Evolutionary conservation across 2,888 invertebrate species (phyloP).

Genomic region (Frankliniella intonsa): DNA sequence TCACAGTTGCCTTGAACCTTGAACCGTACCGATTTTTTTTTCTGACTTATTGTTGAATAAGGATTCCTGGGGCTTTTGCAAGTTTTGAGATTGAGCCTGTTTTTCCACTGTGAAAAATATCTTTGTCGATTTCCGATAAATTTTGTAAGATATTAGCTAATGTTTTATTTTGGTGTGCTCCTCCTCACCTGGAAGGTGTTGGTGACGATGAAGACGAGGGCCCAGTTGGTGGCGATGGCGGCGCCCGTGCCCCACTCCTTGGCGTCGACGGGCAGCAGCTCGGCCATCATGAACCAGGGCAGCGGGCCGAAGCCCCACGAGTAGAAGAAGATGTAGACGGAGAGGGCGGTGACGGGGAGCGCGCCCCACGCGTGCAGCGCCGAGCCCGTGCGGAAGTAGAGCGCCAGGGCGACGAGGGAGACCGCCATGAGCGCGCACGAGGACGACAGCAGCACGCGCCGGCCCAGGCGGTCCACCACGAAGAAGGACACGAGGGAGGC

Average conservation of each 20-base stretch:
- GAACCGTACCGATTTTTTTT: no score
- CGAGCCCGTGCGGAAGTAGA: conserved; percentile 40
- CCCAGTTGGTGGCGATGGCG: conserved; percentile 45
- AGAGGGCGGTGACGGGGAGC: conserved; percentile 45
- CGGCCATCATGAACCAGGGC: conserved; percentile 43
- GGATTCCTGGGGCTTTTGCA: no score
- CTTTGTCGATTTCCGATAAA: no score
- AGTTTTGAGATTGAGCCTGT: no score
- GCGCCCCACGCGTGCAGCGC: conserved; percentile 44
- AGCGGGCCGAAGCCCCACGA: conserved; percentile 38
- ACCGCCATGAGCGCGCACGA: conserved; percentile 44
- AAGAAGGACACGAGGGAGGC: conserved; percentile 40
- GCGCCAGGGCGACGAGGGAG: conserved; percentile 41
- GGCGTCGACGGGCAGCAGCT: conserved; percentile 47
- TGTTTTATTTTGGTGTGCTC: no score
- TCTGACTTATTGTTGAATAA: no score
- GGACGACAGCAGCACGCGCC: conserved; percentile 46
- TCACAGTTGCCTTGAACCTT: no score
- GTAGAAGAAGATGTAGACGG: conserved; percentile 45
- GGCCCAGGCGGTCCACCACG: conserved; percentile 43
- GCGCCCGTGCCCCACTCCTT: conserved; percentile 46
- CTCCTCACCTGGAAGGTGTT: conserved; percentile 37
- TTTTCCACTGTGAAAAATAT: no score
- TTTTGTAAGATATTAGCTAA: no score
- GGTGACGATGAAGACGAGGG: conserved; percentile 44